Evolutionary conservation across 1,140 invertebrate genomes (phyloP).

Genomic region (Leptopilina clavipes): DNA sequence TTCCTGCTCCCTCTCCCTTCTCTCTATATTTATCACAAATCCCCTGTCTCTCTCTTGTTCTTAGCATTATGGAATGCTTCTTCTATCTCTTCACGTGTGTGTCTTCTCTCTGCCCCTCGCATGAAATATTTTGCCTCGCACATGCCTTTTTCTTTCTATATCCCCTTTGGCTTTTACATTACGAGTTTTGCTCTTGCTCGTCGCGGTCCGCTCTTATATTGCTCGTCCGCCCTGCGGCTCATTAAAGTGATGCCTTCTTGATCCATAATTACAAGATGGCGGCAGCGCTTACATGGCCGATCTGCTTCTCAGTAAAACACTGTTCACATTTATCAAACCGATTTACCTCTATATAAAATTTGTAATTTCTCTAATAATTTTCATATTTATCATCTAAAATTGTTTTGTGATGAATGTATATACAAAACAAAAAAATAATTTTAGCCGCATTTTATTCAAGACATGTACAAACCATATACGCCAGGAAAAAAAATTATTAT

Average conservation of each 20-base stretch:
- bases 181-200: constrained; percentile 45
- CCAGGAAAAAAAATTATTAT: no score
- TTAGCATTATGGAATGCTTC: constrained; percentile 2
- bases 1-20: constrained; percentile 44
- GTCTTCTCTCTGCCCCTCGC: constrained; percentile 42
- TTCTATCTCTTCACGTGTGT: constrained; percentile 9
- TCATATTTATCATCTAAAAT: constrained; percentile 29
- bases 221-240: constrained; percentile 61
- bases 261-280: constrained; percentile 74
- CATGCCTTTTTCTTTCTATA: constrained; percentile 51
- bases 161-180: constrained; percentile 58
- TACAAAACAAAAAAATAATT: not conserved
- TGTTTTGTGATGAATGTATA: not conserved
- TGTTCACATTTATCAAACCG: constrained; percentile 31
- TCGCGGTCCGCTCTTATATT: constrained; percentile 32
- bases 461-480: no score
- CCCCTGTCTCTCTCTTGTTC: constrained; percentile 37
- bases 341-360: not conserved
- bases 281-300: constrained; percentile 64
- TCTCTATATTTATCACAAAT: constrained; percentile 43
- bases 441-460: not conserved
- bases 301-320: constrained; percentile 14
- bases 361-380: not conserved
- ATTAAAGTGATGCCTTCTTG: constrained; percentile 71
- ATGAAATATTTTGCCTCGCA: constrained; percentile 62